These are phyloP conservation scores for Euphydryas editha DNA, from an alignment of 2,888 invertebrate species.

Conservation along the genomic window DNA sequence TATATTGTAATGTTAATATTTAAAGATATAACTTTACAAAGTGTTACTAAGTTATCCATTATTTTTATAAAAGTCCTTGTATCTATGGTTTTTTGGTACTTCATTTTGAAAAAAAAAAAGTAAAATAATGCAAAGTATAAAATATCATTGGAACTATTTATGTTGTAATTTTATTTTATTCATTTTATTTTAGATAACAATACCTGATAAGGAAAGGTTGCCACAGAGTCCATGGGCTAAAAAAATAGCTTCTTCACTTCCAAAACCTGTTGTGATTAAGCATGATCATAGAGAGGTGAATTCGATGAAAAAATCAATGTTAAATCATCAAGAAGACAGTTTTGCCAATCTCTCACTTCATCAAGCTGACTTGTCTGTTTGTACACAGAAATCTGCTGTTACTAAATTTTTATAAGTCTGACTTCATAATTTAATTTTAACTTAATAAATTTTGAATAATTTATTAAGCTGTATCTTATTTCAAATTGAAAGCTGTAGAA, in stretches of 20 bases:
- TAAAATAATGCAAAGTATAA: too few relatives aligned
- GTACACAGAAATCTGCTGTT: constrained; percentile 63
- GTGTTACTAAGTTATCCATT: too few relatives aligned
- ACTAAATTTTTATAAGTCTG: constrained; percentile 37
- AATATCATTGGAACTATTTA: too few relatives aligned
- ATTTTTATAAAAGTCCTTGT: too few relatives aligned
- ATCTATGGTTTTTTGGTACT: too few relatives aligned
- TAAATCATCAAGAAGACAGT: constrained; percentile 58
- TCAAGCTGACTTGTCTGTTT: constrained; percentile 70
- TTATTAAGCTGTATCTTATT: not conserved
- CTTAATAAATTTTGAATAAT: not conserved
- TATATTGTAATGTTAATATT: too few relatives aligned
- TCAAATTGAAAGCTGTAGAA: too few relatives aligned
- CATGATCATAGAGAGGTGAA: constrained; percentile 60
- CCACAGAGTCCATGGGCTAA: constrained; percentile 61
- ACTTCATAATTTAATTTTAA: not conserved
- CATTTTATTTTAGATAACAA: constrained; percentile 57
- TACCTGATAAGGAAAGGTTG: constrained; percentile 58
- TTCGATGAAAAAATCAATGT: constrained; percentile 48
- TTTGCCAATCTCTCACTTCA: constrained; percentile 61
- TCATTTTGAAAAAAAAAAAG: too few relatives aligned
- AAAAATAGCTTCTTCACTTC: constrained; percentile 55
- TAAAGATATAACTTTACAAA: too few relatives aligned
- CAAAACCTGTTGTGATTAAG: constrained; percentile 61
- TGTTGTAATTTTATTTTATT: too few relatives aligned